Base-by-base conservation (phyloP, 2,888 invertebrate species). In the Cheilosia vulpina region DNA sequence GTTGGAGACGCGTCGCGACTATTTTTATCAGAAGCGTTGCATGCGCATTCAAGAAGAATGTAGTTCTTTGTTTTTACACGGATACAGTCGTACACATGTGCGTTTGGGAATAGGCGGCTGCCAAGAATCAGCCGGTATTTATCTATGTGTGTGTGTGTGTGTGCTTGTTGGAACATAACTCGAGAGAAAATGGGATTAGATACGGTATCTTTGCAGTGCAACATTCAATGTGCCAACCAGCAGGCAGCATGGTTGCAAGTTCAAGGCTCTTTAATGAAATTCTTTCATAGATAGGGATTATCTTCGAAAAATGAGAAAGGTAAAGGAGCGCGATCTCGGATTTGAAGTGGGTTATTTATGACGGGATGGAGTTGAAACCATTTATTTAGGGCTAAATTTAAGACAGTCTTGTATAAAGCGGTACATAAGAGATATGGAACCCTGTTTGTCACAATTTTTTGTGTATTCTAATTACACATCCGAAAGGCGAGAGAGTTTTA, bases 41-140 rank as follows among this genome's bases (percentile, higher is more conserved):
- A 84, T 80, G 84, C 71, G 84, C 84, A 80, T 80, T 85, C 80
- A 76, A 58, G 58, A 80, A 75, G 65, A 84, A 84, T 84, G 84
- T 68, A 71, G 80, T 71, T 85, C 80, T 84, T 73, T 79, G 80
- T 83, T 73, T 68, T 73, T 45, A 72, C 63, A 68, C 50, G 31
- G 31, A 55, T 21, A 38, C 24, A 17, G 17, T 38, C 13, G 38
- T 45, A 58, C 41, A 43, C 41, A 27, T 17, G 11, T 50, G 19
- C 17, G 31, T 52, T n/a, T 5, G 45, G 53, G 65, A 41, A 58
- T 58, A 66, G 75, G 47, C 38, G 47, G 53, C 38, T 52, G 57
- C 55, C 80, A 75, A 50, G 13, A 58, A 63, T 50, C 66, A 68
- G 75, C 75, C 75, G 68, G 53, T 45, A n/a, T 58, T 31, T 41